Percentiles rank a stretch among this genome's conserved stretches.
Conservation (phyloP, 2,797 vertebrate species). For the Molothrus ater region DNA sequence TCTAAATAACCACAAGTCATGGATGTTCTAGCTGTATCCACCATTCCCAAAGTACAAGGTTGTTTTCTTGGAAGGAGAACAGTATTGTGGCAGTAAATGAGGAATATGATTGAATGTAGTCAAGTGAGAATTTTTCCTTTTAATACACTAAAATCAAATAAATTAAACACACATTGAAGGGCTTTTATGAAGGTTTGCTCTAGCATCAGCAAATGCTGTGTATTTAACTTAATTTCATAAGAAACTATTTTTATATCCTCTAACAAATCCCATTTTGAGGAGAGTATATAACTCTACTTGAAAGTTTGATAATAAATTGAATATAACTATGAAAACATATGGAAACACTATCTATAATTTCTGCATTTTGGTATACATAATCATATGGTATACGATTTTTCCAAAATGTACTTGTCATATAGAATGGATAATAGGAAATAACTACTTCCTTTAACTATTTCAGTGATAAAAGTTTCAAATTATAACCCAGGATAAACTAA, state of each 20-base stretch:
- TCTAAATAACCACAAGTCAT: slow-evolving; percentile 53
- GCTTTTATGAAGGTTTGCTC: slow-evolving; percentile 57
- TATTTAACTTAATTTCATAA: slow-evolving; percentile 30
- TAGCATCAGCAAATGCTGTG: slow-evolving; percentile 16
- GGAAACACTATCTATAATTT: slow-evolving; percentile 17
- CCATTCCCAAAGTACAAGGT: neutral
- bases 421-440: slow-evolving; percentile 49
- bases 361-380: slow-evolving; percentile 23
- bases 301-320: slow-evolving; percentile 35
- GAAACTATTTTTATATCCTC: slow-evolving; percentile 64
- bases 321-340: slow-evolving; percentile 31
- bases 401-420: neutral
- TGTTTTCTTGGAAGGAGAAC: slow-evolving; percentile 57
- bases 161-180: slow-evolving; percentile 70
- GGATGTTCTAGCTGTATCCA: neutral
- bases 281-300: neutral
- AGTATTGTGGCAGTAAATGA: neutral
- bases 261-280: slow-evolving; percentile 51
- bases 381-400: slow-evolving; percentile 34
- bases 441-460: slow-evolving; percentile 66
- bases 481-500: slow-evolving; percentile 70
- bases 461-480: slow-evolving; percentile 40
- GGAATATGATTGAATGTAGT: slow-evolving; percentile 34
- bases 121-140: slow-evolving; percentile 43
- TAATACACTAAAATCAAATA: slow-evolving; percentile 74